Conservation (phyloP, 2,113 vertebrate genomes). For the Typhlomys cinereus region DNA sequence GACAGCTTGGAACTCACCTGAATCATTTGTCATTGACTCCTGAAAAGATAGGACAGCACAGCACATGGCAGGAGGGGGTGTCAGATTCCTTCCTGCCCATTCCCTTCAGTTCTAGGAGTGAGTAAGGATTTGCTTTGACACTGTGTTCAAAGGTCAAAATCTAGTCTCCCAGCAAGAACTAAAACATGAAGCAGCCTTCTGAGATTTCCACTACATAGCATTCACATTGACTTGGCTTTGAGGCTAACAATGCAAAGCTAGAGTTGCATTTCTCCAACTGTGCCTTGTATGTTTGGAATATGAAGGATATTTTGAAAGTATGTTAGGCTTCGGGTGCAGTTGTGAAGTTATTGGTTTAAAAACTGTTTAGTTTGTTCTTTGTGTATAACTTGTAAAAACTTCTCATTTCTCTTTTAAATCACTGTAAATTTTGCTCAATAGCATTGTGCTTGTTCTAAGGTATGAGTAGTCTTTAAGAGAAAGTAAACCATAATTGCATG, state of each 20-base stretch:
- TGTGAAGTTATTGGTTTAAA: slow-evolving; percentile 56
- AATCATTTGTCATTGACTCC: not conserved
- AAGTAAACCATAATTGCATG: not conserved
- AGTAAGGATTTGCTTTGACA: slow-evolving; percentile 27
- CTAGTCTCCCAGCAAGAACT: not conserved
- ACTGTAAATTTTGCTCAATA: slow-evolving; percentile 12
- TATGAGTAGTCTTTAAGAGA: not conserved
- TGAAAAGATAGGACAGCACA: not conserved
- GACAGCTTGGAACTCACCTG: not conserved
- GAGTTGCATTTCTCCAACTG: slow-evolving; percentile 42
- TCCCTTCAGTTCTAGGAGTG: not conserved
- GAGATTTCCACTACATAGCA: not conserved
- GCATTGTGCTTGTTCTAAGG: slow-evolving; percentile 3
- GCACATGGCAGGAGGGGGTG: not conserved
- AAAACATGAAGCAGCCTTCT: not conserved
- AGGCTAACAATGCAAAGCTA: slow-evolving; percentile 38
- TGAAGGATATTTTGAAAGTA: slow-evolving; percentile 47
- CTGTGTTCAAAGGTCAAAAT: slow-evolving; percentile 41
- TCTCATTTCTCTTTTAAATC: slow-evolving; percentile 46
- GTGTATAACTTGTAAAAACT: slow-evolving; percentile 37
- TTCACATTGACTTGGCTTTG: slow-evolving; percentile 47
- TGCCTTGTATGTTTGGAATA: slow-evolving; percentile 23
- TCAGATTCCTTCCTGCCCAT: not conserved
- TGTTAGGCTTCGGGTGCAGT: slow-evolving; percentile 29
- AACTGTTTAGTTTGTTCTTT: not conserved